Evolutionary conservation across 1,140 invertebrate species (phyloP).

Genomic region (Notospermus geniculatus): DNA sequence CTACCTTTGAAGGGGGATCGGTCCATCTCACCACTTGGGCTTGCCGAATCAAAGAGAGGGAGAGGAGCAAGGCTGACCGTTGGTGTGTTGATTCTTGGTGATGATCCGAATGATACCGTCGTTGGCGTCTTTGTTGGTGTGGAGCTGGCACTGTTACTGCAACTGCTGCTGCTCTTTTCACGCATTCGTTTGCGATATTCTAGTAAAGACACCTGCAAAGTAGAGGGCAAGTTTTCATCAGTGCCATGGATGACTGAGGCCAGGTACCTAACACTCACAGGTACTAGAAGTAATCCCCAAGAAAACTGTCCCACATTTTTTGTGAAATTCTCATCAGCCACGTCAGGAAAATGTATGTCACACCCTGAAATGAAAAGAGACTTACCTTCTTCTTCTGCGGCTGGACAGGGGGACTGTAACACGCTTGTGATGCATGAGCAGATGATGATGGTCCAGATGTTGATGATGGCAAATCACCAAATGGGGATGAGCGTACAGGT

Average conservation of each 20-base stretch:
- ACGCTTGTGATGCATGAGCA: too few species aligned
- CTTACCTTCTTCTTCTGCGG: too few species aligned
- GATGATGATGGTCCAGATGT: too few species aligned
- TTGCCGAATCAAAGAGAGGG: conserved; percentile 20
- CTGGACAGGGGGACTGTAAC: too few species aligned
- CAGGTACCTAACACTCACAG: too few species aligned
- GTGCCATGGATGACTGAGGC: too few species aligned
- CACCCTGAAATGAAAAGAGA: too few species aligned
- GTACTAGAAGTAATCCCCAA: not conserved
- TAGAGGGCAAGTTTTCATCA: too few species aligned
- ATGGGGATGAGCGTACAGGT: not conserved
- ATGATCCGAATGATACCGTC: not conserved
- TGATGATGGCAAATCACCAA: too few species aligned
- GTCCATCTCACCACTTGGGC: not conserved
- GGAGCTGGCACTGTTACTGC: not conserved
- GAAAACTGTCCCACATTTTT: not conserved
- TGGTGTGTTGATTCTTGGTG: not conserved
- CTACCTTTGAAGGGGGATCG: not conserved
- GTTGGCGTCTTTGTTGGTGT: not conserved
- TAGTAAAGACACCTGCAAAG: conserved; percentile 66
- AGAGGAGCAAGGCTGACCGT: conserved; percentile 17
- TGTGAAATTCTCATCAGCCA: too few species aligned
- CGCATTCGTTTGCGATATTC: conserved; percentile 68
- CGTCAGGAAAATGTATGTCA: too few species aligned
- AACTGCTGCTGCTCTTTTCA: conserved; percentile 24